phyloP scores from a whole-genome alignment of 1,140 invertebrate species.

The Gryllus bimaculatus region DNA sequence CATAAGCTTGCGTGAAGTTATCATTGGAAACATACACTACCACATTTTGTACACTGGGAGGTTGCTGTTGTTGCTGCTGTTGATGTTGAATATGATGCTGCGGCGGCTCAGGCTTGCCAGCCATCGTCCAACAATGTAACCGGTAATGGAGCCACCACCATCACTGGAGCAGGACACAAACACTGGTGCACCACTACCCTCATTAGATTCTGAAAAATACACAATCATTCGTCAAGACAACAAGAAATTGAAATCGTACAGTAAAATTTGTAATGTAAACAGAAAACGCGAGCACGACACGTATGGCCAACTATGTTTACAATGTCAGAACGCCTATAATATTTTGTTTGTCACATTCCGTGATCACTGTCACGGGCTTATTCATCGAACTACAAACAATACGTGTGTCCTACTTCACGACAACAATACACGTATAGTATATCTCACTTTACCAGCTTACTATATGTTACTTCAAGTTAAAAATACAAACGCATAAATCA shows the following conservation, averaged over 20 bases:
- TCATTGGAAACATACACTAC: slow-evolving; percentile 40
- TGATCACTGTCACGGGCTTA: too few species aligned
- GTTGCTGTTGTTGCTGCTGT: slow-evolving; percentile 25
- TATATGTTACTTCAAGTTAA: slow-evolving; percentile 22
- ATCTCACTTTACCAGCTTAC: neutral
- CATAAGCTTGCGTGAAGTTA: slow-evolving; percentile 31
- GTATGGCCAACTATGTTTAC: too few species aligned
- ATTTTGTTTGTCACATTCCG: too few species aligned
- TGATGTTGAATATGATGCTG: slow-evolving; percentile 31
- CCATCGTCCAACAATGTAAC: slow-evolving; percentile 32
- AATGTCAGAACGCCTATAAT: slow-evolving; percentile 23
- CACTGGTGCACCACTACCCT: slow-evolving; percentile 14
- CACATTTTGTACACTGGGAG: slow-evolving; percentile 36
- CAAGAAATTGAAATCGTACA: too few species aligned
- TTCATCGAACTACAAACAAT: too few species aligned
- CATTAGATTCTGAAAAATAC: slow-evolving; percentile 19
- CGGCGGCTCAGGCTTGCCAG: slow-evolving; percentile 38
- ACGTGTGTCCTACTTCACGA: neutral
- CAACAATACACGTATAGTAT: too few species aligned
- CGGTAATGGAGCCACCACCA: slow-evolving; percentile 20
- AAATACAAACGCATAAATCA: neutral
- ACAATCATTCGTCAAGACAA: neutral
- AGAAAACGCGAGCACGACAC: too few species aligned
- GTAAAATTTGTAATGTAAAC: too few species aligned
- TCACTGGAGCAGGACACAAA: slow-evolving; percentile 20